A percentile compares a stretch with the other conserved stretches of the same genome.
Conservation (phyloP, 2,888 invertebrate species). For the Dasypolia templi region DNA sequence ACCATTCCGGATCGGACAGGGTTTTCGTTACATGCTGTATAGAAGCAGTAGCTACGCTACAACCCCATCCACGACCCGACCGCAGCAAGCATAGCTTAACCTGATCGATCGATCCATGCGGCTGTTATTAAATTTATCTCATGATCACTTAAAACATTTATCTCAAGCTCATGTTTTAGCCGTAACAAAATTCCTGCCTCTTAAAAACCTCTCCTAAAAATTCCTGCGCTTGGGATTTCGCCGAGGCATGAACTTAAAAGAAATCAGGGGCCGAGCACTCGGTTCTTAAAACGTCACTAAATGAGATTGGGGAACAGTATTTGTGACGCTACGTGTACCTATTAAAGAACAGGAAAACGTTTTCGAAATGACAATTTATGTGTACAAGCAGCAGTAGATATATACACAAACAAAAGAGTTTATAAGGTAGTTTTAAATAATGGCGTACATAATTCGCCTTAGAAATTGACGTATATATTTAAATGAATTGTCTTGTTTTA, state of each 20-base stretch:
- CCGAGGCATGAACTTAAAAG: constrained; percentile 54
- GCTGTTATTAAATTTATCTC: not conserved
- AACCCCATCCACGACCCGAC: too few relatives aligned
- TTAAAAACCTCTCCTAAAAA: constrained; percentile 6
- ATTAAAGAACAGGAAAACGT: constrained; percentile 46
- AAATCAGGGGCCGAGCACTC: constrained; percentile 24
- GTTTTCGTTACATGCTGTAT: too few relatives aligned
- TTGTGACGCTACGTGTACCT: constrained; percentile 28
- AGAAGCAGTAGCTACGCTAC: too few relatives aligned
- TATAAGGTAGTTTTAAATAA: not conserved
- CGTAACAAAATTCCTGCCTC: not conserved
- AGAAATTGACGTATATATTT: too few relatives aligned
- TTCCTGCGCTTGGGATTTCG: constrained; percentile 1
- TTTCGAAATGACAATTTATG: not conserved
- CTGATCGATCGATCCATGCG: too few relatives aligned
- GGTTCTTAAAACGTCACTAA: constrained; percentile 50
- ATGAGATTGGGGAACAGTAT: constrained; percentile 51
- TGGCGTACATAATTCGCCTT: not conserved
- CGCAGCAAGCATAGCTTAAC: too few relatives aligned
- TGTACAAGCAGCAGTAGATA: not conserved
- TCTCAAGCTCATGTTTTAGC: not conserved
- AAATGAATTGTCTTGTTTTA: not conserved
- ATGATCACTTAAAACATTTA: not conserved
- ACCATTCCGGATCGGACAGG: too few relatives aligned
- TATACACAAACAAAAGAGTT: not conserved